Conservation (phyloP, 1,140 invertebrate genomes). For the Diachasmimorpha longicaudata region DNA sequence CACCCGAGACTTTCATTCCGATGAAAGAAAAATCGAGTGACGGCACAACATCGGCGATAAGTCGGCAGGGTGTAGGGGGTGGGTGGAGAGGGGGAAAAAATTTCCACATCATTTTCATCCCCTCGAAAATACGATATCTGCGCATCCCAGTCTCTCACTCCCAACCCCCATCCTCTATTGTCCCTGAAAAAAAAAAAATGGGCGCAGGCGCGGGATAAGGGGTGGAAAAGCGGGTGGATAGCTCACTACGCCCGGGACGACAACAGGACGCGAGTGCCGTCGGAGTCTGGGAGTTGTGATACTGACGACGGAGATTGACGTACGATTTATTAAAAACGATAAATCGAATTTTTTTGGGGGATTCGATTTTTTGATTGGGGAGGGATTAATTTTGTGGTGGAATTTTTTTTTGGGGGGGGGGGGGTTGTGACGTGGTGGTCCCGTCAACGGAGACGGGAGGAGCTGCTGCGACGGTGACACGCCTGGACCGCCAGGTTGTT, state of each 20-base stretch:
- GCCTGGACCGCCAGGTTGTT: conserved; percentile 1
- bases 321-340: too few relatives aligned
- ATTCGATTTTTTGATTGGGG: too few relatives aligned
- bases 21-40: too few relatives aligned
- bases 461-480: not conserved
- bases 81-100: too few relatives aligned
- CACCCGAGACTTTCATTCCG: too few relatives aligned
- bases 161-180: not conserved
- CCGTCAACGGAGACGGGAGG: too few relatives aligned
- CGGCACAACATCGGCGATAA: too few relatives aligned
- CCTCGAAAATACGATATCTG: not conserved
- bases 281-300: conserved; percentile 8
- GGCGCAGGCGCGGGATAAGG: conserved; percentile 54
- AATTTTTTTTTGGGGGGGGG: too few relatives aligned
- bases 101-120: not conserved
- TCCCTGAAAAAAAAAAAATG: conserved; percentile 34
- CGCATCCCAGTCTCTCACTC: not conserved
- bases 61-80: too few relatives aligned
- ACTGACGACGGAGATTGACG: not conserved
- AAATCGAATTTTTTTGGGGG: too few relatives aligned
- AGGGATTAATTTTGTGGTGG: too few relatives aligned
- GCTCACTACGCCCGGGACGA: conserved; percentile 61
- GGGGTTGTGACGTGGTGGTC: too few relatives aligned
- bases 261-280: conserved; percentile 42
- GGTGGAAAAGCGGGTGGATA: conserved; percentile 55